Base-by-base conservation (phyloP, 2,888 invertebrate genomes). In the Limnephilus auricula region DNA sequence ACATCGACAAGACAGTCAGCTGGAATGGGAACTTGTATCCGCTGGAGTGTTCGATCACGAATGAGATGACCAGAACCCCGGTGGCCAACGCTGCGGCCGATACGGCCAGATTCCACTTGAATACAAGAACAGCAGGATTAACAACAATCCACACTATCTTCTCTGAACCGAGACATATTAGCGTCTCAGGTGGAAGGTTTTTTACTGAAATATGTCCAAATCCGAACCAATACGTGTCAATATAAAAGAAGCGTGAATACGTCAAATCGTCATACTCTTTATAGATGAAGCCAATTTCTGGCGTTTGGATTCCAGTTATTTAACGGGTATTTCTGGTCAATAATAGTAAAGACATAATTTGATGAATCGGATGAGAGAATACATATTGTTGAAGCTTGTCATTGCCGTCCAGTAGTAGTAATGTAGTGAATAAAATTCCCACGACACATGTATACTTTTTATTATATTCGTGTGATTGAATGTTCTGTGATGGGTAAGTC, bases 21-120 rank as follows among this genome's bases (percentile, higher is more conserved):
- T n/a, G 87, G 87, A 31, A 65, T n/a, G 65, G 65, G 65, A 65
- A 65, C 25, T 65, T 65, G n/a, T 85, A 13, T 40, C 85, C 85
- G 34, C 12, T 40, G 40, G 5, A 32, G 40, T 40, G 40, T 85
- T 85, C 85, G 25, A 85, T n/a, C 18, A 85, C 32, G n/a, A 85
- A 30, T 15, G 40, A 34, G 13, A 40, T 30, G 12, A n/a, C n/a
- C n/a, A 40, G n/a, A 12, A 40, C 40, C 9, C n/a, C 32, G 85
- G 40, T n/a, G 13, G 37, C 37, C 34, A n/a, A 5, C 25, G 13
- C 13, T n/a, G 85, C 40, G 18, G 85, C 85, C n/a, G 34, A 40
- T n/a, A 85, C 40, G 18, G 25, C n/a, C n/a, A 37, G 25, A 25
- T 85, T 85, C 40, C 85, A 40, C 0, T 85, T 85, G 31, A 40